Conservation (phyloP, 1,140 invertebrate species). For the Rhagoletis pomonella region DNA sequence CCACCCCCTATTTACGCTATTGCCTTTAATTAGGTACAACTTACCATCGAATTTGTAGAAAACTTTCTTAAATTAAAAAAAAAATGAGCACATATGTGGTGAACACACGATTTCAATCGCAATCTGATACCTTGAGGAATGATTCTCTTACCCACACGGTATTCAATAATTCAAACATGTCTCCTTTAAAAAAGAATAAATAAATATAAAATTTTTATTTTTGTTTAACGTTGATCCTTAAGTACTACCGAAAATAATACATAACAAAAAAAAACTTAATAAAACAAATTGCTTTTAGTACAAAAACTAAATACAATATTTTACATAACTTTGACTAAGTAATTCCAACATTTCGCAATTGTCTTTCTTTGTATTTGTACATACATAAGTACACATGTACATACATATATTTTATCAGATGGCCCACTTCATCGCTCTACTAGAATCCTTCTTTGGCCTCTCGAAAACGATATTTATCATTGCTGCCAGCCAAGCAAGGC, state of each 20-base stretch:
- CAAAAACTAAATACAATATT: slow-evolving; percentile 26
- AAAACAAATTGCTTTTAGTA: slow-evolving; percentile 38
- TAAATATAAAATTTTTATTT: slow-evolving; percentile 42
- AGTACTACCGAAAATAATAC: neutral
- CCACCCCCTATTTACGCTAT: too few species aligned
- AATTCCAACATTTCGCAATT: neutral
- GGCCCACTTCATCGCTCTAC: neutral
- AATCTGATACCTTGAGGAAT: too few species aligned
- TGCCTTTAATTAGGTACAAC: too few species aligned
- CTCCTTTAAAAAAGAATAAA: slow-evolving; percentile 11
- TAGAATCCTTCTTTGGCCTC: slow-evolving; percentile 71
- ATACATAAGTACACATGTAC: neutral
- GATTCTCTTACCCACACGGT: too few species aligned
- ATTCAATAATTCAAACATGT: neutral
- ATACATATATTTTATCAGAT: neutral
- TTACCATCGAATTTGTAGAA: too few species aligned
- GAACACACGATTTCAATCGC: too few species aligned
- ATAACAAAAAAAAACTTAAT: slow-evolving; percentile 10
- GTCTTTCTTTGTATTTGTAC: neutral
- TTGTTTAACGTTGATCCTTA: neutral
- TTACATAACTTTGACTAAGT: slow-evolving; percentile 12
- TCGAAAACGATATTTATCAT: slow-evolving; percentile 68
- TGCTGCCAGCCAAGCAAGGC: slow-evolving; percentile 82
- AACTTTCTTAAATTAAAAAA: too few species aligned
- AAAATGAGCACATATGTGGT: too few species aligned